phyloP scores from a whole-genome alignment of 2,888 invertebrate genomes.

The Phortica magna region DNA sequence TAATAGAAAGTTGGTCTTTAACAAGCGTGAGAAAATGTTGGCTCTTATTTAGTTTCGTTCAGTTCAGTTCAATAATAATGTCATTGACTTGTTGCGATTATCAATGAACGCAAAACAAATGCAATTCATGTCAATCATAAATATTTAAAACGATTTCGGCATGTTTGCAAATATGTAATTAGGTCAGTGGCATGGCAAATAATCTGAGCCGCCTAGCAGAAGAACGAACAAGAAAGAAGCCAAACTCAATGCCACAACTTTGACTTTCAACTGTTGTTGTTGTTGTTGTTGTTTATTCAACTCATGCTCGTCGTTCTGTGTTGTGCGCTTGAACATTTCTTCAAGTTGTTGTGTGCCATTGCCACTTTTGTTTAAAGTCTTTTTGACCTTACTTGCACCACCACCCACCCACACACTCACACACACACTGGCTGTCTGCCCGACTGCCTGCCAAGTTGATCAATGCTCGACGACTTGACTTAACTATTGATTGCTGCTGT shows the following conservation, averaged over 20 bases:
- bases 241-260: background rate
- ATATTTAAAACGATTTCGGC: background rate
- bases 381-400: background rate
- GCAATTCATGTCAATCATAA: conserved; percentile 22
- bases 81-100: conserved; percentile 3
- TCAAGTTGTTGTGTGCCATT: too few species aligned
- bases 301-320: background rate
- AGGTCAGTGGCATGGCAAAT: conserved; percentile 1
- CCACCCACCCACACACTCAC: background rate
- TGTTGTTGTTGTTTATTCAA: background rate
- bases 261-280: conserved; percentile 25
- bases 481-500: too few species aligned
- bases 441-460: too few species aligned
- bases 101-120: background rate
- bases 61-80: conserved; percentile 9
- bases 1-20: conserved; percentile 11
- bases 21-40: conserved; percentile 12
- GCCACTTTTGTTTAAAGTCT: too few species aligned
- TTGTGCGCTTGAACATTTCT: conserved; percentile 11
- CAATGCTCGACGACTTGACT: too few species aligned
- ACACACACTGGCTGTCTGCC: too few species aligned
- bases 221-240: background rate
- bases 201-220: too few species aligned
- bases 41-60: background rate
- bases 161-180: conserved; percentile 9